Base-by-base conservation (phyloP, 2,113 vertebrate species). In the Amblyopsis rosae region DNA sequence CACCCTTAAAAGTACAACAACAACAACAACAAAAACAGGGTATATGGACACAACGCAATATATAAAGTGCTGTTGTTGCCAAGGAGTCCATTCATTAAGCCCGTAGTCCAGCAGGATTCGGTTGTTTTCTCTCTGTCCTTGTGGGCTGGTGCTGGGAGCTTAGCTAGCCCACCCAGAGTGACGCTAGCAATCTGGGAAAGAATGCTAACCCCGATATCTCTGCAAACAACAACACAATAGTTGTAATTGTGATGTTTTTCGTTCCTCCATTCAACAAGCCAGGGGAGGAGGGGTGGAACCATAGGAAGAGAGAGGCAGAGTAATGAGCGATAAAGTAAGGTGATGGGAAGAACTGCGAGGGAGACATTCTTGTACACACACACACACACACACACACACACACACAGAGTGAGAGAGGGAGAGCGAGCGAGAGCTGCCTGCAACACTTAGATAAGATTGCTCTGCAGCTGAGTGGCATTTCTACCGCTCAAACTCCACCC, bases 361-460 rank as follows among this genome's bases (percentile, higher is more conserved):
- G 69, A 67, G 59, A 72, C 58, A 62, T 46, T 46, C 45, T n/a
- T 10, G 15, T n/a, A 35, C 17, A 57, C 47, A 60, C n/a, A 59
- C 33, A 50, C 53, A 62, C 51, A 45, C 16, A 65, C 11, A 67
- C 48, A 62, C 61, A 67, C 13, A 57, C 45, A 67, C n/a, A 15
- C 46, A 33, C 55, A 60, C 26, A 60, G 33, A 69, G 59, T 9
- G 32, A 32, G 15, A 46, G 60, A 56, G 50, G 77, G 47, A 64
- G 46, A 60, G 47, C 50, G 50, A 57, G 48, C 45, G 57, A 83
- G 68, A 72, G 59, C 73, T 72, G 83, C 79, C 89, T 89, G 82
- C 77, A 83, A 77, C 73, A 78, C 74, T 72, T 75, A 77, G 86
- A 91, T 90, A 91, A 91, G 86, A 89, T 89, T 89, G 73, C 79